Conservation (phyloP, 2,888 invertebrate genomes). For the Odontocolon sp. region DNA sequence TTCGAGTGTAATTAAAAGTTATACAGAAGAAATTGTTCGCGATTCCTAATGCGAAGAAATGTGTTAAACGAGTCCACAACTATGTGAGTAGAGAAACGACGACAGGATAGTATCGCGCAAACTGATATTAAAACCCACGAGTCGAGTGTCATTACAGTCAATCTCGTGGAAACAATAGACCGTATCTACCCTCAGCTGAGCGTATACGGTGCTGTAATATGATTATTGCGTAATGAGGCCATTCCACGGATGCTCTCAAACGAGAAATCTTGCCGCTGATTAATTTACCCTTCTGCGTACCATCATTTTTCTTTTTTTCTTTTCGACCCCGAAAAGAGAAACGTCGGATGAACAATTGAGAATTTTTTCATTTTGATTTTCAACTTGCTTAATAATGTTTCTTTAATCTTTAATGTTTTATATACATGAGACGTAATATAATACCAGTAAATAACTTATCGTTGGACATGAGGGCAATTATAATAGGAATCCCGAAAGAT, state of each 20-base stretch:
- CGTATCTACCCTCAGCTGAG: conserved; percentile 56
- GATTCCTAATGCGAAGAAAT: conserved; percentile 14
- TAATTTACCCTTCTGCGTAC: conserved; percentile 56
- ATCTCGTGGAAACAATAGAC: conserved; percentile 67
- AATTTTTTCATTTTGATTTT: not conserved
- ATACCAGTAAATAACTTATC: conserved; percentile 20
- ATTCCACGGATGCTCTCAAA: conserved; percentile 60
- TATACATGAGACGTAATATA: not conserved
- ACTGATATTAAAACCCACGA: conserved; percentile 66
- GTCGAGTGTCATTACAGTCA: conserved; percentile 63
- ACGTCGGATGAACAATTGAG: no score
- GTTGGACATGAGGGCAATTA: not conserved
- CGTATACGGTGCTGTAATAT: conserved; percentile 49
- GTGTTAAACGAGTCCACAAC: conserved; percentile 4
- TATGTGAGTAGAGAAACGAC: no score
- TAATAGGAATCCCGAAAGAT: conserved; percentile 24
- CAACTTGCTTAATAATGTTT: no score
- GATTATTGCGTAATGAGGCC: conserved; percentile 64
- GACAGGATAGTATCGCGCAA: conserved; percentile 45
- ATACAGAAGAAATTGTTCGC: no score
- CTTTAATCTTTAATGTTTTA: conserved; percentile 12
- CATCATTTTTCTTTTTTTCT: no score
- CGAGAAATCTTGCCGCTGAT: conserved; percentile 49
- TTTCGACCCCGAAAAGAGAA: no score
- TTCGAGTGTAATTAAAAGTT: no score